Evolutionary conservation across 2,888 invertebrate species (phyloP).

Genomic region (Marronus borbonicus): DNA sequence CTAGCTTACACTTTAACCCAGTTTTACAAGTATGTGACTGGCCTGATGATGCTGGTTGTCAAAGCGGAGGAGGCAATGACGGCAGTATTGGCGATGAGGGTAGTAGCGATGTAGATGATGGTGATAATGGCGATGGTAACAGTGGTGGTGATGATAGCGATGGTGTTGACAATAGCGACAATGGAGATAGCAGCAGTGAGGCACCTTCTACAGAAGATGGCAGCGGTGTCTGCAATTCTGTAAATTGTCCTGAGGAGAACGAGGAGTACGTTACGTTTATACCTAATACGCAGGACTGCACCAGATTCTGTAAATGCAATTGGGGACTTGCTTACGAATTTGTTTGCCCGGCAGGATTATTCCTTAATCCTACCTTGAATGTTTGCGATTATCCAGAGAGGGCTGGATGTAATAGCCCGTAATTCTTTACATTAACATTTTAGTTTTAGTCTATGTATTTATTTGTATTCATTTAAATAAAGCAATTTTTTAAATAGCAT

Average conservation of each 20-base stretch:
- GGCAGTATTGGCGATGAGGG: not conserved
- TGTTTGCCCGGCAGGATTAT: conserved; percentile 50
- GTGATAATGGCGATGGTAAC: not conserved
- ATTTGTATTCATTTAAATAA: no score
- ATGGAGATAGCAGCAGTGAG: no score
- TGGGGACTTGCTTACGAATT: conserved; percentile 44
- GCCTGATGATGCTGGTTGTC: no score
- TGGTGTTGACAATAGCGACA: no score
- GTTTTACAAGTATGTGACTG: no score
- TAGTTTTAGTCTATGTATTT: no score
- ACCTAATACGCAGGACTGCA: conserved; percentile 52
- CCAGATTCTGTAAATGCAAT: conserved; percentile 52
- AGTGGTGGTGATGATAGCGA: no score
- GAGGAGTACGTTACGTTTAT: conserved; percentile 39
- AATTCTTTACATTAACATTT: no score
- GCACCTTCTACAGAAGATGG: not conserved
- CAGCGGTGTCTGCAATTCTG: not conserved
- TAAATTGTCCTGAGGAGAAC: conserved; percentile 39
- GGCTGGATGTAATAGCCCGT: conserved; percentile 46
- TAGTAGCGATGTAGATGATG: not conserved
- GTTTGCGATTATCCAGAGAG: conserved; percentile 55
- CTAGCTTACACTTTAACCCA: no score
- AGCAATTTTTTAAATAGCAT: no score
- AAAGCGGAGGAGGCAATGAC: conserved; percentile 35
- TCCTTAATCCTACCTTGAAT: conserved; percentile 51